A percentile compares a stretch with the other conserved stretches of the same genome.
phyloP scores from a whole-genome alignment of 2,113 vertebrate species.

The Pseudolaguvia tuberculata region DNA sequence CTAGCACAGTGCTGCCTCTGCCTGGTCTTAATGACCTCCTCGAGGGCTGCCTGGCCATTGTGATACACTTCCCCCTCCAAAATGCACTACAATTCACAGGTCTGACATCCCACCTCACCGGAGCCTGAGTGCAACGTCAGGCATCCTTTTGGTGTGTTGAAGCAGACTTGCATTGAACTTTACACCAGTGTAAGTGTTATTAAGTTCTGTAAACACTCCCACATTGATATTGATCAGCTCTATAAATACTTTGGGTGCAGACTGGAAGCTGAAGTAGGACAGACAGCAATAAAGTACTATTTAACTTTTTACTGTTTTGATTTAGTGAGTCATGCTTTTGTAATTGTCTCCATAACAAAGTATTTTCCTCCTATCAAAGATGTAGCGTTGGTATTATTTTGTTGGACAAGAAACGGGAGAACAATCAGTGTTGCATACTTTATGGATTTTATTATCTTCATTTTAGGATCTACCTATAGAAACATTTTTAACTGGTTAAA shows the following conservation, averaged over 20 bases:
- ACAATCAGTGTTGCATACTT: slow-evolving; percentile 1
- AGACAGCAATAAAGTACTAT: slow-evolving; percentile 31
- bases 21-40: slow-evolving; percentile 59
- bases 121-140: slow-evolving; percentile 53
- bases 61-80: slow-evolving; percentile 55
- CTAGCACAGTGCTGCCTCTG: slow-evolving; percentile 44
- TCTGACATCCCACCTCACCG: slow-evolving; percentile 57
- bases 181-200: slow-evolving; percentile 20
- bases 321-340: not conserved
- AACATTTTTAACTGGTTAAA: not conserved
- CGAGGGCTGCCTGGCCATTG: slow-evolving; percentile 58
- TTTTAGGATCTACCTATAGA: slow-evolving; percentile 11
- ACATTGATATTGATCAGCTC: slow-evolving; percentile 27
- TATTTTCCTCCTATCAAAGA: not conserved
- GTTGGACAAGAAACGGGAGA: slow-evolving; percentile 13
- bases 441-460: slow-evolving; percentile 1
- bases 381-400: slow-evolving; percentile 8
- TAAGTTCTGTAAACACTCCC: slow-evolving; percentile 31
- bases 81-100: slow-evolving; percentile 54
- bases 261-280: slow-evolving; percentile 14
- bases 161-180: slow-evolving; percentile 21
- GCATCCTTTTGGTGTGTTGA: slow-evolving; percentile 14
- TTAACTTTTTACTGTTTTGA: slow-evolving; percentile 20
- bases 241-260: slow-evolving; percentile 32
- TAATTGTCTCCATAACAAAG: slow-evolving; percentile 19